phyloP scores from a whole-genome alignment of 2,797 vertebrate genomes.

The Austrolebias charrua region DNA sequence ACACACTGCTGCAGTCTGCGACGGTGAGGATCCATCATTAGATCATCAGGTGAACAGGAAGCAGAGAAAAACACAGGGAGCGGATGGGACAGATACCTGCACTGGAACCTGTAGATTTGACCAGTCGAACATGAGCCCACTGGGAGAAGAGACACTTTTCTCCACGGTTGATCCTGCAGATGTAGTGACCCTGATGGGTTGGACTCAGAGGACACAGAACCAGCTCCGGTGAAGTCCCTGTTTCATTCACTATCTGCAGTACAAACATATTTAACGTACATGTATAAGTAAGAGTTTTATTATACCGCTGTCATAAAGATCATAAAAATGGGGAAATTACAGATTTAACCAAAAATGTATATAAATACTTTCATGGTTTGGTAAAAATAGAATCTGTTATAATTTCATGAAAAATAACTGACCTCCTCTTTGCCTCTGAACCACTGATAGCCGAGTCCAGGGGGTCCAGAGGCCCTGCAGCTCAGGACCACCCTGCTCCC shows the following conservation, averaged over 20 bases:
- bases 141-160: constrained; percentile 78
- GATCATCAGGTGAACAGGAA: neutral
- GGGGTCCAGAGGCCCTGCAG: constrained; percentile 75
- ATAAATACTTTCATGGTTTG: too few species aligned
- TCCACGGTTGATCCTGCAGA: constrained; percentile 82
- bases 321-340: too few species aligned
- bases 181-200: constrained; percentile 73
- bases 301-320: too few species aligned
- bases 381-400: neutral
- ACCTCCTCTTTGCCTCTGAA: constrained; percentile 86
- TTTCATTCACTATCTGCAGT: constrained; percentile 73
- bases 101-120: constrained; percentile 58
- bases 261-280: neutral
- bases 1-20: constrained; percentile 72
- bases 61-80: neutral
- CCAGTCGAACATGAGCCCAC: constrained; percentile 77
- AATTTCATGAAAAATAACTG: neutral
- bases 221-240: constrained; percentile 70
- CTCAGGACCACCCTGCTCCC: constrained; percentile 72
- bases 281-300: neutral
- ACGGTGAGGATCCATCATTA: neutral
- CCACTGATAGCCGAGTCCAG: constrained; percentile 84
- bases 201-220: constrained; percentile 59
- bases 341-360: too few species aligned
- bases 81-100: constrained; percentile 60